Percentiles rank a stretch among this genome's conserved stretches.
Conservation (phyloP, 2,888 invertebrate genomes). For the Bellardia pandia region DNA sequence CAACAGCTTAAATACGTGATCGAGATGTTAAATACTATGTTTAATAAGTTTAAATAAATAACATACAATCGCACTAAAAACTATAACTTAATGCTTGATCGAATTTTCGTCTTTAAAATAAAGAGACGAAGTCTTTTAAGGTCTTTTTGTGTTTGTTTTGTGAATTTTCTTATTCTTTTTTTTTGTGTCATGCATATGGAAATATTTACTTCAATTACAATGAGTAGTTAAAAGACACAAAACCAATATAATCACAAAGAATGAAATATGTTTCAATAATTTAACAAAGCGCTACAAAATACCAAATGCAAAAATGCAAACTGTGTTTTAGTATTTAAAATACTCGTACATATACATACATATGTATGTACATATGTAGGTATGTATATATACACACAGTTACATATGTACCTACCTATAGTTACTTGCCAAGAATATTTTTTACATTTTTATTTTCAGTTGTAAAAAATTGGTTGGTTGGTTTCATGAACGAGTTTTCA, state of each 20-base stretch:
- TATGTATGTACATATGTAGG: neutral
- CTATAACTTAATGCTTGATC: constrained; percentile 69
- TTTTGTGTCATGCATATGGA: constrained; percentile 56
- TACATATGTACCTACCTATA: too few relatives aligned
- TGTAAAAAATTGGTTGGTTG: neutral
- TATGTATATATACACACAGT: too few relatives aligned
- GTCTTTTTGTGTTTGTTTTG: constrained; percentile 39
- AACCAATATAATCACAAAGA: constrained; percentile 40
- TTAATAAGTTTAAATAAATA: constrained; percentile 32
- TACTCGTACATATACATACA: too few relatives aligned
- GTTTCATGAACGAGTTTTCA: neutral
- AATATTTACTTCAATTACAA: constrained; percentile 53
- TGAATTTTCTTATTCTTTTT: constrained; percentile 35
- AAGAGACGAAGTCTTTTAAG: constrained; percentile 56
- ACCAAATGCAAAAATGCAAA: constrained; percentile 14
- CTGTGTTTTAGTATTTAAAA: constrained; percentile 13
- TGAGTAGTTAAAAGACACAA: neutral
- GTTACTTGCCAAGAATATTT: constrained; percentile 37
- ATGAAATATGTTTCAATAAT: constrained; percentile 54
- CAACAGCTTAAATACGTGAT: constrained; percentile 70
- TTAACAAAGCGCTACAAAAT: constrained; percentile 20
- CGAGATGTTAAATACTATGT: constrained; percentile 55
- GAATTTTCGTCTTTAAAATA: constrained; percentile 57
- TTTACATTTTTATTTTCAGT: neutral
- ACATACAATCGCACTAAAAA: constrained; percentile 58